A percentile compares a stretch with the other conserved stretches of the same genome.
These are phyloP conservation scores for Cynocephalus volans DNA, from an alignment of 2,113 vertebrate genomes.

Conservation along the genomic window DNA sequence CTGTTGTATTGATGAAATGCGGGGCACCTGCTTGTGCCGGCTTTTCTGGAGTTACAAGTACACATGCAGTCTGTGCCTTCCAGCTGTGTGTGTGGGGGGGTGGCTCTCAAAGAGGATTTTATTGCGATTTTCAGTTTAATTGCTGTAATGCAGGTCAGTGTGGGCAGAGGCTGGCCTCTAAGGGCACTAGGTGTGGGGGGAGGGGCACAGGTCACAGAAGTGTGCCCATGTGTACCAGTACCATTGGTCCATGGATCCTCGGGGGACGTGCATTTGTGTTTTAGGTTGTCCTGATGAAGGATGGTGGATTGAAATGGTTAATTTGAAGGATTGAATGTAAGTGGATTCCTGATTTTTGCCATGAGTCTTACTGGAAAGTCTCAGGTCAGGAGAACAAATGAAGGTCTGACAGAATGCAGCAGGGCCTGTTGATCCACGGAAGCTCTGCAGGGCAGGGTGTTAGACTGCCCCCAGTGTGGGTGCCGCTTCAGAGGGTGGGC, in stretches of 20 bases:
- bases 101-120: background rate
- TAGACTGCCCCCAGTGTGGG: background rate
- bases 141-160: background rate
- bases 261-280: background rate
- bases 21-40: background rate
- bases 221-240: no score
- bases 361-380: background rate
- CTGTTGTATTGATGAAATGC: background rate
- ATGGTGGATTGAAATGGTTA: background rate
- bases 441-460: background rate
- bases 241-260: background rate
- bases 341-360: background rate
- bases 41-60: background rate
- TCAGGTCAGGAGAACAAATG: background rate
- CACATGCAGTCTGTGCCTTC: background rate
- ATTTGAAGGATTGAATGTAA: conserved; percentile 18
- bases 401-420: background rate
- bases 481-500: background rate
- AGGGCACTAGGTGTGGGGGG: background rate
- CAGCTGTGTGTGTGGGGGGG: background rate
- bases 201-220: background rate
- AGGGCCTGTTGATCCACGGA: background rate
- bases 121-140: background rate
- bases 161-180: background rate
- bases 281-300: background rate